phyloP scores from a whole-genome alignment of 2,888 invertebrate genomes.

The Tipula lateralis region DNA sequence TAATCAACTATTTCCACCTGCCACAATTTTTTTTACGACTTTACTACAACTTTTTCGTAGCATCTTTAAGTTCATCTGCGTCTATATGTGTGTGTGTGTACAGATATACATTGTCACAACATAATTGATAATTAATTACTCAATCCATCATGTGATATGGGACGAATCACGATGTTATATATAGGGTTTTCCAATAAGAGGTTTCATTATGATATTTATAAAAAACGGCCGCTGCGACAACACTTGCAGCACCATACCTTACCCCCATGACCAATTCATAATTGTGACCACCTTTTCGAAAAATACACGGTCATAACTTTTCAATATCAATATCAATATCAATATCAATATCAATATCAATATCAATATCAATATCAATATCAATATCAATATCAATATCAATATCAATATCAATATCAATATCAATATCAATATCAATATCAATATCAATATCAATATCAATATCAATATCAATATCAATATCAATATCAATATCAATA shows the following conservation, averaged over 20 bases:
- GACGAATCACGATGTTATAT: too few relatives aligned
- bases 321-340: neutral
- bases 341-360: neutral
- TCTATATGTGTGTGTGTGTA: neutral
- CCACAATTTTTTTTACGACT: neutral
- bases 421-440: neutral
- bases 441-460: neutral
- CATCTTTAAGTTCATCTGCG: neutral
- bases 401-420: neutral
- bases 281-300: too few relatives aligned
- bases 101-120: neutral
- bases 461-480: neutral
- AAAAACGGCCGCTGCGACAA: too few relatives aligned
- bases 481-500: neutral
- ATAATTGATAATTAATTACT: constrained; percentile 1
- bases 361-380: neutral
- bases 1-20: neutral
- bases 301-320: too few relatives aligned
- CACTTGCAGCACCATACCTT: too few relatives aligned
- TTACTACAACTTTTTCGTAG: neutral
- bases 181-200: too few relatives aligned
- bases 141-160: neutral
- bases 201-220: too few relatives aligned
- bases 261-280: too few relatives aligned
- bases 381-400: neutral